phyloP scores from a whole-genome alignment of 2,113 vertebrate genomes.

The Camarhynchus parvulus region DNA sequence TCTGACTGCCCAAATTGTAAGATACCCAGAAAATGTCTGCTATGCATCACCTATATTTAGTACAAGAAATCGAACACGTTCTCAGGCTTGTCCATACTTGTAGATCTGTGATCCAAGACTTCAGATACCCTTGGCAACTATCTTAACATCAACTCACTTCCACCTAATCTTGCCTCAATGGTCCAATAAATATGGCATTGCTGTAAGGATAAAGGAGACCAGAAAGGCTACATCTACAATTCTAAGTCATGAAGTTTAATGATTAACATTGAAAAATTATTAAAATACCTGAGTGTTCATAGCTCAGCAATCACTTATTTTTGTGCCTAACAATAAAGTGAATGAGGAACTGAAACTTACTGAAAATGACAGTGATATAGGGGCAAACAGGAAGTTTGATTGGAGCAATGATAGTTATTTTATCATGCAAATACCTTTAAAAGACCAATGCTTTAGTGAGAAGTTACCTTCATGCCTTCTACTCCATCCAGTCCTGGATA shows the following conservation, averaged over 20 bases:
- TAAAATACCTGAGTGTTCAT: not conserved
- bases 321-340: not conserved
- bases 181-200: not conserved
- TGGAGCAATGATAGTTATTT: not conserved
- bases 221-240: not conserved
- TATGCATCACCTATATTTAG: not conserved
- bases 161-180: not conserved
- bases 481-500: constrained; percentile 75
- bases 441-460: not conserved
- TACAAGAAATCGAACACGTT: fast-evolving
- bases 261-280: not conserved
- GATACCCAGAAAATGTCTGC: not conserved
- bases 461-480: constrained; percentile 84
- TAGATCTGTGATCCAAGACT: not conserved
- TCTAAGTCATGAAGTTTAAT: not conserved
- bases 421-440: not conserved
- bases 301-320: not conserved
- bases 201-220: not conserved
- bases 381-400: not conserved
- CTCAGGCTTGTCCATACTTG: not conserved
- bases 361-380: not conserved
- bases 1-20: not conserved
- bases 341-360: not conserved
- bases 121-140: not conserved
- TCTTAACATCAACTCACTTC: not conserved